Evolutionary conservation across 2,797 vertebrate genomes (phyloP).

Genomic region (Todus mexicanus): DNA sequence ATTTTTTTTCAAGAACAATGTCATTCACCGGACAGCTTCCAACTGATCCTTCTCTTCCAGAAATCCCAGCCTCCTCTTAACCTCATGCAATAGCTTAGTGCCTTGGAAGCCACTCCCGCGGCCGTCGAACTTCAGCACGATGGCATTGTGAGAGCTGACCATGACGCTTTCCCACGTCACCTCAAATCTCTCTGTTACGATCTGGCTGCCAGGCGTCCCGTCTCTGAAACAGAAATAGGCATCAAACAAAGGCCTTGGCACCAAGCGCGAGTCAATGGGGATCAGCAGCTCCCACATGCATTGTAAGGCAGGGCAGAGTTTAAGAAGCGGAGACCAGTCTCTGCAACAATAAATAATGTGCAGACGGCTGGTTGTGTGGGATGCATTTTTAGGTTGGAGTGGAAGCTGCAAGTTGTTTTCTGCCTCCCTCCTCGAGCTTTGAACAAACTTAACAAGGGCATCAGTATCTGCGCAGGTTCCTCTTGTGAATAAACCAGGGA

Average conservation of each 20-base stretch:
- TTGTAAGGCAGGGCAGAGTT: neutral
- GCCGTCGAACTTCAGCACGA: slow-evolving; percentile 91
- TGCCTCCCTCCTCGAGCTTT: neutral
- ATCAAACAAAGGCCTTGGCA: neutral
- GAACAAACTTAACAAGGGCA: neutral
- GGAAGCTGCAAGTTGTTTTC: neutral
- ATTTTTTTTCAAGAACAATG: neutral
- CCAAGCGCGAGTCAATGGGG: neutral
- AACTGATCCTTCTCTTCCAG: slow-evolving; percentile 90
- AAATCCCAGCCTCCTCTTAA: slow-evolving; percentile 82
- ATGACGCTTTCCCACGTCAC: slow-evolving; percentile 91
- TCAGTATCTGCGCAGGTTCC: neutral
- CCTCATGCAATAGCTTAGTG: slow-evolving; percentile 90
- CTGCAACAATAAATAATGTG: neutral
- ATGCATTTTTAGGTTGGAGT: neutral
- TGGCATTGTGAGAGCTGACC: slow-evolving; percentile 88
- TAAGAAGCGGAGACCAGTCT: neutral
- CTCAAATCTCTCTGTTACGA: slow-evolving; percentile 87
- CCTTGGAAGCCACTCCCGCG: slow-evolving; percentile 95
- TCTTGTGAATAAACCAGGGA: neutral
- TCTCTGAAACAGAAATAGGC: slow-evolving; percentile 76
- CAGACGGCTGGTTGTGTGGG: neutral
- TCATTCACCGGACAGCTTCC: slow-evolving; percentile 85
- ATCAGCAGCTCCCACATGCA: fast-evolving
- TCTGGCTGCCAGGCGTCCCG: slow-evolving; percentile 90